phyloP scores from a whole-genome alignment of 2,113 vertebrate genomes.

The Proterorhinus semilunaris region DNA sequence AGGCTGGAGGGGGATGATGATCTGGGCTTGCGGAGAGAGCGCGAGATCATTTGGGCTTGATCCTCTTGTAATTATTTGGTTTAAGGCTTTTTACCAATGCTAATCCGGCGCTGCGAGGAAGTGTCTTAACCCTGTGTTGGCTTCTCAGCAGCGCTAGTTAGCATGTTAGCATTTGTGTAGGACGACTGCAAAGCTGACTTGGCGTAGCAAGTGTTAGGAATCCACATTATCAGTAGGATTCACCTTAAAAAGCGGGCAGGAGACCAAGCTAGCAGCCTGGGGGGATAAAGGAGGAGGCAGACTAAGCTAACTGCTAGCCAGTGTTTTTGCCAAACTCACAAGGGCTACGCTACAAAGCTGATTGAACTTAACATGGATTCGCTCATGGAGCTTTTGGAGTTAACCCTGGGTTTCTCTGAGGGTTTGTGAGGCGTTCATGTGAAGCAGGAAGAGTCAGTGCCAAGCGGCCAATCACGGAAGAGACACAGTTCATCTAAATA shows the following conservation, averaged over 20 bases:
- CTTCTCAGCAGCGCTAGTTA: slow-evolving; percentile 59
- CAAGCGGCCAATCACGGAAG: too few relatives aligned
- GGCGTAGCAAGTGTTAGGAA: slow-evolving; percentile 52
- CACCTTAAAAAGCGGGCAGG: slow-evolving; percentile 58
- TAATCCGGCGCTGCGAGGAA: slow-evolving; percentile 79
- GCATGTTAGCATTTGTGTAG: slow-evolving; percentile 56
- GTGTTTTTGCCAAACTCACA: slow-evolving; percentile 9
- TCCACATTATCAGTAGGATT: slow-evolving; percentile 62
- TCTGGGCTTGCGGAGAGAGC: slow-evolving; percentile 82
- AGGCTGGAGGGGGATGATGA: slow-evolving; percentile 77
- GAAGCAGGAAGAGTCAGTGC: too few relatives aligned
- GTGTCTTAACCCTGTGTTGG: slow-evolving; percentile 60
- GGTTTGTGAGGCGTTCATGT: too few relatives aligned
- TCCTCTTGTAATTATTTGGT: slow-evolving; percentile 91
- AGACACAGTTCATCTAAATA: too few relatives aligned
- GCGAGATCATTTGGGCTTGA: slow-evolving; percentile 88
- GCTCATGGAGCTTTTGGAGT: too few relatives aligned
- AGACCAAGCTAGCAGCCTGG: slow-evolving; percentile 44
- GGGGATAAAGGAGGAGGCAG: slow-evolving; percentile 35
- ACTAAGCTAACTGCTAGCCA: slow-evolving; percentile 23
- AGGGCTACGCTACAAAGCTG: too few relatives aligned
- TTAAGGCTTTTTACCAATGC: slow-evolving; percentile 84
- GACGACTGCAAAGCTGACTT: slow-evolving; percentile 67
- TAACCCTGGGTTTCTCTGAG: too few relatives aligned
- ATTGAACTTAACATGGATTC: too few relatives aligned